Evolutionary conservation across 2,797 vertebrate genomes (phyloP).

Genomic region (Anableps anableps): DNA sequence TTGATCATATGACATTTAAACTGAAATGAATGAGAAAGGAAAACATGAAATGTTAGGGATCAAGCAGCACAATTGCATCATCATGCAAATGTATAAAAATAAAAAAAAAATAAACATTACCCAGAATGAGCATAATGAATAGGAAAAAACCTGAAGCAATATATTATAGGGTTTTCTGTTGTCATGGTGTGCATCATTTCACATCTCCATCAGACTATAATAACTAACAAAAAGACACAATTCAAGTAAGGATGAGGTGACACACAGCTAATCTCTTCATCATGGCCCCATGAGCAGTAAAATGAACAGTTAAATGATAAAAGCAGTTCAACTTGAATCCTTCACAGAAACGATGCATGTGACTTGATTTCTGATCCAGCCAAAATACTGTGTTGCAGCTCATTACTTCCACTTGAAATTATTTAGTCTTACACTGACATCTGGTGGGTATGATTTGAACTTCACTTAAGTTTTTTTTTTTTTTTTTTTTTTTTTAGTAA

Average conservation of each 20-base stretch:
- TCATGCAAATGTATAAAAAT: constrained; percentile 26
- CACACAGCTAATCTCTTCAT: neutral
- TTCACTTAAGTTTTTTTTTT: neutral
- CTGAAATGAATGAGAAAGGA: constrained; percentile 9
- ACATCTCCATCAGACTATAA: constrained; percentile 23
- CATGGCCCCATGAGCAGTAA: constrained; percentile 6
- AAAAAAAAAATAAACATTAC: neutral
- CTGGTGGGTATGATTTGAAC: constrained; percentile 41
- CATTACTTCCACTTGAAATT: neutral
- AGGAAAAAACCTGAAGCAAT: constrained; percentile 19
- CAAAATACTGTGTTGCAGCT: neutral
- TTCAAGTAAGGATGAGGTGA: constrained; percentile 11
- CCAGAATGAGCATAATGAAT: constrained; percentile 27
- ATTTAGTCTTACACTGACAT: constrained; percentile 43
- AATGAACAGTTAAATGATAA: constrained; percentile 9
- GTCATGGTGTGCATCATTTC: constrained; percentile 30
- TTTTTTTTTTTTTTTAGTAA: neutral
- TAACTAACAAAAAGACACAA: neutral
- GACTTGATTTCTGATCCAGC: constrained; percentile 1
- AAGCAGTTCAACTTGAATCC: constrained; percentile 16
- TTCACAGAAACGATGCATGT: neutral
- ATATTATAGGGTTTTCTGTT: constrained; percentile 23
- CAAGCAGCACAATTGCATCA: constrained; percentile 32
- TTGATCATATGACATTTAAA: constrained; percentile 20
- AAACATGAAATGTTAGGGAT: constrained; percentile 11